These are phyloP conservation scores for Temnothorax ravouxi DNA, from an alignment of 2,888 invertebrate species.

Conservation along the genomic window DNA sequence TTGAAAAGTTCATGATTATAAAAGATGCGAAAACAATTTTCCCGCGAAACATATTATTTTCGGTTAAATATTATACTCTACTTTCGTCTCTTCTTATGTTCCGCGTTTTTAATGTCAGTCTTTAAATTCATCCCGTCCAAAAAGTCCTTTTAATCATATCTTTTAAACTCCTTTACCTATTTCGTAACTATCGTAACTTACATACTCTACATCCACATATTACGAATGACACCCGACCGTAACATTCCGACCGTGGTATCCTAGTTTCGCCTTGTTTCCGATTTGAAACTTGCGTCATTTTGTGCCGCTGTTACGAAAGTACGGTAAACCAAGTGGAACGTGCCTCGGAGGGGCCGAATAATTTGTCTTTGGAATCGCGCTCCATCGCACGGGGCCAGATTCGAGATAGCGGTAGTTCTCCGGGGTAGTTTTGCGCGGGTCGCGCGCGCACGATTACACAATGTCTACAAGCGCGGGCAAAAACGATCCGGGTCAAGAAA, in stretches of 20 bases:
- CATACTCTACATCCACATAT: constrained; percentile 8
- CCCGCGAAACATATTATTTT: not conserved
- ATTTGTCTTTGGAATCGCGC: constrained; percentile 60
- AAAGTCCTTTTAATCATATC: constrained; percentile 11
- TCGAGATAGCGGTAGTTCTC: constrained; percentile 51
- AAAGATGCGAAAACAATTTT: not conserved
- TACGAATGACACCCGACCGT: not conserved
- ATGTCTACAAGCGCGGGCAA: constrained; percentile 59
- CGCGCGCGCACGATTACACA: constrained; percentile 59
- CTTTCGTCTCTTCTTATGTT: not conserved
- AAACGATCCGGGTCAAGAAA: constrained; percentile 70
- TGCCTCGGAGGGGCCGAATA: constrained; percentile 54
- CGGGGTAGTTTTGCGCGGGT: constrained; percentile 34
- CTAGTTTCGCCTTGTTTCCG: constrained; percentile 41
- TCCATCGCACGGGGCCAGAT: constrained; percentile 53
- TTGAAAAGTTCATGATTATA: not conserved
- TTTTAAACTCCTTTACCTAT: not conserved
- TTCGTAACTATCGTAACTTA: constrained; percentile 13
- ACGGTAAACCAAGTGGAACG: constrained; percentile 48
- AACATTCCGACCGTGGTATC: constrained; percentile 3
- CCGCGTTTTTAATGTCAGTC: too few relatives aligned
- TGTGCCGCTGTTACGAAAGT: constrained; percentile 25
- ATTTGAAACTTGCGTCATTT: constrained; percentile 51
- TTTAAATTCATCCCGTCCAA: not conserved
- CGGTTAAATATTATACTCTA: not conserved